Evolutionary conservation across 1,140 invertebrate genomes (phyloP), one percentile per base, ranked within the genome.

Genomic region (Copidosoma floridanum): DNA sequence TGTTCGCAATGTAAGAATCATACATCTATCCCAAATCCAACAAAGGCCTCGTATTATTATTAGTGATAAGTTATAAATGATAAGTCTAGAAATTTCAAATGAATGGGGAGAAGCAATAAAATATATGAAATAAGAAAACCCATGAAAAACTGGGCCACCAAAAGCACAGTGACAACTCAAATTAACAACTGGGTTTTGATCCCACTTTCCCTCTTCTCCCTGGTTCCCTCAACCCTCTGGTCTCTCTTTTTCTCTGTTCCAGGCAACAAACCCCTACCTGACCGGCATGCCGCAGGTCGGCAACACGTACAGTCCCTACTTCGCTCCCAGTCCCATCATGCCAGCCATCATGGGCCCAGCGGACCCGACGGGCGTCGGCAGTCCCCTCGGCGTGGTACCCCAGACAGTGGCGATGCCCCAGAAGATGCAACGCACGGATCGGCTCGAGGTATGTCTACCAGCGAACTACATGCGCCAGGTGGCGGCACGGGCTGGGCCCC

Each of bases 371-470:
- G 84, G 83, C 62, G 84, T 85, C 52, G 83, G 85, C 67, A 88
- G 87, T 68, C 88, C 87, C 29, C 78, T 90, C 51, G 86, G 87
- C 66, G 88, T 89, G 70, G 91, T 94, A 69, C 91, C 88, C 75
- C 91, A 92, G 82, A 90, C 89, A 66, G 89, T 93, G 50, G 86
- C 90, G 65, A 82, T 85, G 81, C 90, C 91, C 83, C 93, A 95
- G 84, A 97, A 97, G 85, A 86, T 95, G 85, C 90, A 92, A 63
- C 88, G 94, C 77, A 93, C 93, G 74, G 94, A 97, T 83, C 87
- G 95, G 84, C 88, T 97, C 82, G 94, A 97, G 93, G 95, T 97
- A 88, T 85, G 87, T 81, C 77, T 79, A 79, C 78, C 76, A 78
- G 32, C 55, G 54, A 79, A 79, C 79, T 80, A 79, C 78, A 79